Percentiles rank a stretch among this genome's conserved stretches.
These are phyloP conservation scores for Distichodus sexfasciatus DNA, from an alignment of 2,797 vertebrate genomes.

Conservation along the genomic window DNA sequence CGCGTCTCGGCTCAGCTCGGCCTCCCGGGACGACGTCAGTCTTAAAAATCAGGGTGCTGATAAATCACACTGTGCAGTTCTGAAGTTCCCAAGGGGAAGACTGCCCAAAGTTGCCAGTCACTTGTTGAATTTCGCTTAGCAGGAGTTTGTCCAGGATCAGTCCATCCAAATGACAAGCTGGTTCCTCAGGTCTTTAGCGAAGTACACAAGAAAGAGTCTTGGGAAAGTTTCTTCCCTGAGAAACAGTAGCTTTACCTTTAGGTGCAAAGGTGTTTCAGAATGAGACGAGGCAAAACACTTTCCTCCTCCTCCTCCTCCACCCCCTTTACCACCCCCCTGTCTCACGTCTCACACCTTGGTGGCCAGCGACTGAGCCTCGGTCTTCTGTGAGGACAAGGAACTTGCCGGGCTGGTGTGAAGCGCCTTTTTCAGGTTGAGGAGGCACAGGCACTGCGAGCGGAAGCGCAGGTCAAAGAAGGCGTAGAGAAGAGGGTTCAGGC, in stretches of 20 bases:
- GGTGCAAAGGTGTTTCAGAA: not conserved
- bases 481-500: conserved; percentile 88
- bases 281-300: conserved; percentile 4
- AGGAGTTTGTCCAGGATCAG: conserved; percentile 20
- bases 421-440: conserved; percentile 78
- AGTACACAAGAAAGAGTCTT: conserved; percentile 32
- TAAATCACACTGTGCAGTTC: not conserved
- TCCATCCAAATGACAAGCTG: conserved; percentile 33
- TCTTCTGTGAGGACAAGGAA: conserved; percentile 83
- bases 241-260: conserved; percentile 54
- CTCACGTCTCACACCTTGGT: conserved; percentile 80
- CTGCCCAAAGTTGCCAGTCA: not conserved
- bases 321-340: too few species aligned
- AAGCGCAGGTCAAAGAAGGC: conserved; percentile 87
- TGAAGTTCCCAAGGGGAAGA: not conserved
- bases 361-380: conserved; percentile 77
- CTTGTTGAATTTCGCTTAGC: not conserved
- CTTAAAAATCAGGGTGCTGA: conserved; percentile 3
- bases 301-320: too few species aligned
- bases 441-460: conserved; percentile 77
- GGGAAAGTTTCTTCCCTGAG: conserved; percentile 18
- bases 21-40: too few species aligned
- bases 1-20: too few species aligned
- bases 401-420: conserved; percentile 69
- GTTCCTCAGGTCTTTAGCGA: conserved; percentile 30